Conservation (phyloP, 2,888 invertebrate genomes). For the Pachydiplax longipennis region DNA sequence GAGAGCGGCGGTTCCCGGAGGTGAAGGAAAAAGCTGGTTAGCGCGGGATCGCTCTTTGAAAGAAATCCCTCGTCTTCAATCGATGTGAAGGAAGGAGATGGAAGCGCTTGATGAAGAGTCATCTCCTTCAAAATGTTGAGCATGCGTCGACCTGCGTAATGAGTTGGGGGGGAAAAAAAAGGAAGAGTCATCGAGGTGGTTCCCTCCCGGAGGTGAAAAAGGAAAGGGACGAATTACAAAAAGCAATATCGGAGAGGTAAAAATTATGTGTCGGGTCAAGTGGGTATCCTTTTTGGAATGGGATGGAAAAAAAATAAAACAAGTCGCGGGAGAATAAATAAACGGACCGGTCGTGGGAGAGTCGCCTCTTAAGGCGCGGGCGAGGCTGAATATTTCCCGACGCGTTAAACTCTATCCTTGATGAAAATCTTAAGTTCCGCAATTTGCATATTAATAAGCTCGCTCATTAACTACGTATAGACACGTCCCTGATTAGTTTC, state of each 20-base stretch:
- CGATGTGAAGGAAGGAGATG: not conserved
- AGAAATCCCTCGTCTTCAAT: not conserved
- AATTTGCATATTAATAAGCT: constrained; percentile 42
- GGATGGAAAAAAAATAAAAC: not conserved
- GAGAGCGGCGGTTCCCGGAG: not conserved
- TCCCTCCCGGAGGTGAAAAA: not conserved
- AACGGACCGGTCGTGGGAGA: constrained; percentile 26
- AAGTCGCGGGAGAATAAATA: not conserved
- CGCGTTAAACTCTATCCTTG: constrained; percentile 40
- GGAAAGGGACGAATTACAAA: not conserved
- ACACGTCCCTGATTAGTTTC: constrained; percentile 30
- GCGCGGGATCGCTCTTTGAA: not conserved
- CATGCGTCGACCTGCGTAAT: constrained; percentile 36
- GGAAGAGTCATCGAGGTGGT: not conserved
- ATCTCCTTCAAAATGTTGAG: constrained; percentile 38
- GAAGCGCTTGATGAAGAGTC: constrained; percentile 35
- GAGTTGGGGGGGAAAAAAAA: not conserved
- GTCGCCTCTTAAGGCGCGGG: not conserved
- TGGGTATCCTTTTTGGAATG: constrained; percentile 13
- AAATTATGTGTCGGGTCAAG: constrained; percentile 17
- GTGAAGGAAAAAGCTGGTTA: not conserved
- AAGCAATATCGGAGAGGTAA: constrained; percentile 36
- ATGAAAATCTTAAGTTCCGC: constrained; percentile 13
- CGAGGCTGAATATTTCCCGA: constrained; percentile 1
- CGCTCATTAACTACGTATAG: constrained; percentile 38